Evolutionary conservation across 2,113 vertebrate genomes (phyloP), one percentile per base, ranked within the genome.

Genomic region (Asarcornis scutulata): DNA sequence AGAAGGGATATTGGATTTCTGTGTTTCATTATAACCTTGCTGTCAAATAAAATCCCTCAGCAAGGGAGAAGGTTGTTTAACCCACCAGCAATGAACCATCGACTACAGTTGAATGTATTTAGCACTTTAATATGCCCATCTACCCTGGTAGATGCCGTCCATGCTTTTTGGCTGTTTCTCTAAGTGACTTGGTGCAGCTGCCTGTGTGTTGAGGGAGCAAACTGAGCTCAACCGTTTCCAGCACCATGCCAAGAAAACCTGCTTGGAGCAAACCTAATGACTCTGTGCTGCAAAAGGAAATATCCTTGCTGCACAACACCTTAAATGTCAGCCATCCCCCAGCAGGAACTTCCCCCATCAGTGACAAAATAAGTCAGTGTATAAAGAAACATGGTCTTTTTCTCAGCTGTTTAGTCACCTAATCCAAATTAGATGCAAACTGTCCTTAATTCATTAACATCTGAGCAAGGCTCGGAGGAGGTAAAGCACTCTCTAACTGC

Each of bases 1-100:
- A 67, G 93, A 85, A 95, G 56, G 80, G 74, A 78, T 92, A 96
- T 97, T 96, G 95, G 86, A 97, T 97, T 95, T 97, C 90, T 76
- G 77, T 66, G 86, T 91, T 95, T 96, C 55, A 40, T 93, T 93
- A 91, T 94, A 96, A 91, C 92, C 95, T 96, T 96, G 86, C 86
- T 93, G 93, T 94, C 92, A 92, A 94, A 94, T 95, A 96, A 96
- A 96, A 97, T 58, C 74, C 83, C 94, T 92, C 83, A 29, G 77
- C 83, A 69, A 84, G 77, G 74, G 64, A 89, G 86, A 84, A 74
- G 77, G 83, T 77, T 82, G 50, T 93, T 96, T 92, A 95, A 94
- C 69, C 86, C 91, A 96, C 91, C 91, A 84, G 83, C 83, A 93
- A 67, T 52, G 88, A 96, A 59, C 58, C 81, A 83, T 44, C 83